phyloP scores from a whole-genome alignment of 2,888 invertebrate genomes.

The Cyaniris semiargus region DNA sequence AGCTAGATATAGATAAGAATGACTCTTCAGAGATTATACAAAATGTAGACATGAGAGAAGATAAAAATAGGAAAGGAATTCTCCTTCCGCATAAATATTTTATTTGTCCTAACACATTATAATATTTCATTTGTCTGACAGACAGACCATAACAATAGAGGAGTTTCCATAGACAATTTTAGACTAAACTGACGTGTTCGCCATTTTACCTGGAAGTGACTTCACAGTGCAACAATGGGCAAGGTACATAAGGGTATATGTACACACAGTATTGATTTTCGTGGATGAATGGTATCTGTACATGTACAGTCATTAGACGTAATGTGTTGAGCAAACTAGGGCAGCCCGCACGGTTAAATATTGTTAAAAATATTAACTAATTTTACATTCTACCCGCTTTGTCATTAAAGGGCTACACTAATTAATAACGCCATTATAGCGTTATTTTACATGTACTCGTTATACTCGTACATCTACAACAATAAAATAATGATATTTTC shows the following conservation, averaged over 20 bases:
- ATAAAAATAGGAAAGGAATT: too few species aligned
- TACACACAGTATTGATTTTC: background rate
- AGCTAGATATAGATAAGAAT: too few species aligned
- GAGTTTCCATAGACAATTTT: background rate
- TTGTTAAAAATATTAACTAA: background rate
- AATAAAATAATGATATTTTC: too few species aligned
- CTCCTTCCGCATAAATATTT: too few species aligned
- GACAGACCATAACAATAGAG: background rate
- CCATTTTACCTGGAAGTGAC: conserved; percentile 2
- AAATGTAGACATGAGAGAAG: too few species aligned
- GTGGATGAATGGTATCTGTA: background rate
- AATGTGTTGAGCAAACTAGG: background rate
- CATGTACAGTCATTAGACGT: background rate
- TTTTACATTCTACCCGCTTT: background rate
- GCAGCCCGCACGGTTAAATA: background rate
- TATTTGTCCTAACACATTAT: too few species aligned
- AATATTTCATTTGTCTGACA: background rate
- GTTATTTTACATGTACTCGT: too few species aligned
- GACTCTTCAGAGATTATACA: too few species aligned
- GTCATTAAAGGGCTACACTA: too few species aligned
- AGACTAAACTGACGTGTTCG: background rate
- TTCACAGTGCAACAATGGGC: background rate
- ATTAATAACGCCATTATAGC: too few species aligned
- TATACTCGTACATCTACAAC: too few species aligned
- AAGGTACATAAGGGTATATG: background rate